These are phyloP conservation scores for Phymanthus crucifer DNA, from an alignment of 92 coral and sea anemone species.

Conservation along the genomic window DNA sequence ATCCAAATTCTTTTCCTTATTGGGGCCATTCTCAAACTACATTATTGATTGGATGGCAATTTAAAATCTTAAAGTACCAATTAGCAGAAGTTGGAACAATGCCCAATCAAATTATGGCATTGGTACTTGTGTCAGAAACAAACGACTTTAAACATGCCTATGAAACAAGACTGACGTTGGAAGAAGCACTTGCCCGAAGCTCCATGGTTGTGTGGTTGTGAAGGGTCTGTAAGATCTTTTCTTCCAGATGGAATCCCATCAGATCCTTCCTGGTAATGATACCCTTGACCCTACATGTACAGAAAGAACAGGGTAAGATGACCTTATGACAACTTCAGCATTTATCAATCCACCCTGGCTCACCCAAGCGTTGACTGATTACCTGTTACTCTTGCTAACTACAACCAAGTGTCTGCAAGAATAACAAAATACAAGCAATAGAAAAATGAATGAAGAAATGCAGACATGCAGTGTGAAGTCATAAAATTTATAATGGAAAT, in stretches of 20 bases:
- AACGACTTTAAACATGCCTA: background rate
- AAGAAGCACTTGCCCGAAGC: slow-evolving; percentile 6
- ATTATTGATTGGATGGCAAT: too few relatives aligned
- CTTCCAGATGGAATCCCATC: slow-evolving; percentile 97
- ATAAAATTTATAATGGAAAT: too few relatives aligned
- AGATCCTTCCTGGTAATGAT: slow-evolving; percentile 92
- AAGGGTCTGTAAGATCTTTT: slow-evolving; percentile 64
- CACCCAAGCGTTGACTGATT: background rate
- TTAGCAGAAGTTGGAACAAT: too few relatives aligned
- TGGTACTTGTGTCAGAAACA: background rate
- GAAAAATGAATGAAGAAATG: background rate
- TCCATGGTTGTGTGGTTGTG: slow-evolving; percentile 28
- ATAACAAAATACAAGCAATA: background rate
- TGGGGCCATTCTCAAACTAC: too few relatives aligned
- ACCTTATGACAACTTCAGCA: too few relatives aligned
- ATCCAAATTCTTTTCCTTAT: too few relatives aligned
- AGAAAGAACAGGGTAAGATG: background rate
- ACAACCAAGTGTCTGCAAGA: slow-evolving; percentile 81
- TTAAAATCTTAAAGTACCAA: too few relatives aligned
- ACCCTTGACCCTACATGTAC: slow-evolving; percentile 63
- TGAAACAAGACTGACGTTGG: slow-evolving; percentile 11
- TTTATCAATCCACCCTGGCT: too few relatives aligned
- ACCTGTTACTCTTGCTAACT: slow-evolving; percentile 90
- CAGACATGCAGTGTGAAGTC: too few relatives aligned
- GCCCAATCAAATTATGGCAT: too few relatives aligned